Conservation (phyloP, 2,797 vertebrate genomes). For the Uromys caudimaculatus region DNA sequence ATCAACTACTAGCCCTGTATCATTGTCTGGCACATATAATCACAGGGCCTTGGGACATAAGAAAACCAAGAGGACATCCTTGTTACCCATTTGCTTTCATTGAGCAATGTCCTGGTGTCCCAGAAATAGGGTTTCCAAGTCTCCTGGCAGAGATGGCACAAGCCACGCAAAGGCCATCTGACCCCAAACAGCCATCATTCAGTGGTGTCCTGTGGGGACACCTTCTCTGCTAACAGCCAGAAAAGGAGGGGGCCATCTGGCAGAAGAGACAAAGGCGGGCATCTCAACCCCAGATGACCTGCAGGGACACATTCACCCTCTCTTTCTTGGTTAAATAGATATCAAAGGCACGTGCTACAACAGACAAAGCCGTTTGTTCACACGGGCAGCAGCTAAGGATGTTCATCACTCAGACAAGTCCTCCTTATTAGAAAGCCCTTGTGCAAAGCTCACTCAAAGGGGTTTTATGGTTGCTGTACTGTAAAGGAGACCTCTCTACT, state of each 20-base stretch:
- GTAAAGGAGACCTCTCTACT: not conserved
- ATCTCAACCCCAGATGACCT: not conserved
- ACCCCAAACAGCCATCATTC: not conserved
- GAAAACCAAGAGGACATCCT: not conserved
- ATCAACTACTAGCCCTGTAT: not conserved
- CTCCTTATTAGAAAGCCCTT: conserved; percentile 11
- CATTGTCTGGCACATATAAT: too few species aligned
- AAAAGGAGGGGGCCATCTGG: not conserved
- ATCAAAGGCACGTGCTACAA: not conserved
- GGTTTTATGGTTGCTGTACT: not conserved
- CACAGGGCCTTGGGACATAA: not conserved
- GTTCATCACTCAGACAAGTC: not conserved
- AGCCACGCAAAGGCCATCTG: not conserved
- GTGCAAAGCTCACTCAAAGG: not conserved
- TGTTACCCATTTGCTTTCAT: too few species aligned
- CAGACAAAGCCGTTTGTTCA: not conserved
- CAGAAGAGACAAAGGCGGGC: not conserved
- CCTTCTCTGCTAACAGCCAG: not conserved
- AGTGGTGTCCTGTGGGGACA: not conserved
- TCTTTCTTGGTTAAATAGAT: not conserved
- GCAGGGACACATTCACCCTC: not conserved
- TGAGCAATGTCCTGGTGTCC: not conserved
- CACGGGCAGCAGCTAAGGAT: not conserved
- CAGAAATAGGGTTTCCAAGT: not conserved
- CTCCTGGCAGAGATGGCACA: not conserved